Conservation (phyloP, 37 sponge, comb jelly and placozoan genomes). For the Corticium candelabrum region DNA sequence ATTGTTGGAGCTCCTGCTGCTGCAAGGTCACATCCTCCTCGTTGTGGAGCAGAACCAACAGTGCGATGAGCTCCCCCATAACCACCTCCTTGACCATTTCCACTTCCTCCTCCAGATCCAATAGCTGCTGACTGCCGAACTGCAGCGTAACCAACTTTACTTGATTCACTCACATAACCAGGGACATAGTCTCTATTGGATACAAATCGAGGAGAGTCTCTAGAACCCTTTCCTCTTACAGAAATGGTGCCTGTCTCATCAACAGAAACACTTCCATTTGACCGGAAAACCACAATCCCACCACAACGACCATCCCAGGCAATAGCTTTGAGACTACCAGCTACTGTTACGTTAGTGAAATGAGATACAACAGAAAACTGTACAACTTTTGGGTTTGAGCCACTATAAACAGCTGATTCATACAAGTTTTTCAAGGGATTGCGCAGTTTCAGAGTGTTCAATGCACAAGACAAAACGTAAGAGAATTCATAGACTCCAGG, state of each 20-base stretch:
- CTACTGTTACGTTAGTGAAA: not conserved
- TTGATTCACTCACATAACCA: not conserved
- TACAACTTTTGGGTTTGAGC: not conserved
- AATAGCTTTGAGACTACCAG: not conserved
- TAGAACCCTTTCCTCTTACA: not conserved
- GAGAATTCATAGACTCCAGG: not conserved
- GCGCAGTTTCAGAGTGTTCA: not conserved
- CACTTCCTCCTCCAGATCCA: not conserved
- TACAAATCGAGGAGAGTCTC: not conserved
- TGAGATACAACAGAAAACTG: not conserved
- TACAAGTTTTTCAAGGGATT: not conserved
- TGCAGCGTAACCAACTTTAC: not conserved
- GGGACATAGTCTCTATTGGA: not conserved
- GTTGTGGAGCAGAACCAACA: not conserved
- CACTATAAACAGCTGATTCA: not conserved
- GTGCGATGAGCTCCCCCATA: constrained; percentile 1
- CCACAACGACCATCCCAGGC: not conserved
- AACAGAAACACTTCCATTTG: not conserved
- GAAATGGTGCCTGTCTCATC: not conserved
- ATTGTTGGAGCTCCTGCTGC: not conserved
- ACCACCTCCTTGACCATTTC: constrained; percentile 1
- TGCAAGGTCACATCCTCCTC: not conserved
- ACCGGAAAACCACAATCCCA: not conserved
- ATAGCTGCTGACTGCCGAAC: not conserved
- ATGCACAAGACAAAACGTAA: not conserved